Percentiles rank a stretch among this genome's conserved stretches.
Conservation (phyloP, 2,113 vertebrate species). For the Ptyas mucosa region DNA sequence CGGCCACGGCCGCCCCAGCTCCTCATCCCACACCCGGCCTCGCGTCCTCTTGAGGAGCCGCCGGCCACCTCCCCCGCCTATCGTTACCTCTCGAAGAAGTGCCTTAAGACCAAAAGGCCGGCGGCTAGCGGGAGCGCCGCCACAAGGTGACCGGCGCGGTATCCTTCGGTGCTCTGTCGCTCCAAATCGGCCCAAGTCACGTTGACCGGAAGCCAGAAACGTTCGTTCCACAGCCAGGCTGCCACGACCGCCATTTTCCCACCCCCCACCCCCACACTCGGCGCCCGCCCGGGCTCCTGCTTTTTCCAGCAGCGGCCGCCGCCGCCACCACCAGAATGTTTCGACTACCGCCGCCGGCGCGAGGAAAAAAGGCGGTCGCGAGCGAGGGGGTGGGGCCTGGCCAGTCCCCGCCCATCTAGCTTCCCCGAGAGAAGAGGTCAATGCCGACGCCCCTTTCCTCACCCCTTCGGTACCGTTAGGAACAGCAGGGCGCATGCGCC, state of each 20-base stretch:
- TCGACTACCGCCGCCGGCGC: neutral
- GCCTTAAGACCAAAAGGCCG: constrained; percentile 82
- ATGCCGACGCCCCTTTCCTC: neutral
- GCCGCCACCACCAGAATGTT: neutral
- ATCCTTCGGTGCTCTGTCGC: constrained; percentile 68
- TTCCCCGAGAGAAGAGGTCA: neutral
- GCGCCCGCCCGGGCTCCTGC: constrained; percentile 3
- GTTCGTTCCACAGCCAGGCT: constrained; percentile 91
- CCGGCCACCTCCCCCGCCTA: neutral
- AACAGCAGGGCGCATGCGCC: neutral
- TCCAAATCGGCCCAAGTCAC: constrained; percentile 93
- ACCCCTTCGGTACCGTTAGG: neutral
- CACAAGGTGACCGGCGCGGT: constrained; percentile 74
- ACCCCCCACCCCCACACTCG: neutral
- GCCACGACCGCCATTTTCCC: constrained; percentile 55
- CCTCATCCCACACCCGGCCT: neutral
- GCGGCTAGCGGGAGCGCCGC: constrained; percentile 83
- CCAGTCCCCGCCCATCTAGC: neutral
- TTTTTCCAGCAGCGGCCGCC: constrained; percentile 22
- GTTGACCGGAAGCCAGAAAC: constrained; percentile 94
- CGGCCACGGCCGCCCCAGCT: neutral
- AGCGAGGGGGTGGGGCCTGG: neutral
- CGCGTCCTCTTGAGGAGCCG: neutral
- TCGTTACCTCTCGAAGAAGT: constrained; percentile 89
- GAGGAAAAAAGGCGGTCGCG: neutral